These are phyloP conservation scores for Drosophila eugracilis DNA, from an alignment of 1,140 invertebrate species.

Conservation along the genomic window DNA sequence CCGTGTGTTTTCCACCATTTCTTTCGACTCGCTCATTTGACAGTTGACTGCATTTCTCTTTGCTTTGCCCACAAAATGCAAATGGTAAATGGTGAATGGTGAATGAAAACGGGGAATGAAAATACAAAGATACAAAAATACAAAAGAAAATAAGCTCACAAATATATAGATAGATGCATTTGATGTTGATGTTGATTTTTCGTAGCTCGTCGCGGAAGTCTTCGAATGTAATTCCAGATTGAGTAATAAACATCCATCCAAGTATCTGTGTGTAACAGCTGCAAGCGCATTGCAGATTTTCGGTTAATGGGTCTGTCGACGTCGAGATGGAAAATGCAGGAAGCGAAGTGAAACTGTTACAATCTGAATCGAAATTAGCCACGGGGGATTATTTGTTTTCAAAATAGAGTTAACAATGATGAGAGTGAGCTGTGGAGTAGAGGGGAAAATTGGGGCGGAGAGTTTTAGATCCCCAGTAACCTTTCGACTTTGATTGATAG, in stretches of 20 bases:
- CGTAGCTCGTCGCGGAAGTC: slow-evolving; percentile 68
- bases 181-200: slow-evolving; percentile 33
- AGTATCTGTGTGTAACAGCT: slow-evolving; percentile 63
- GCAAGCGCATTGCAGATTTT: slow-evolving; percentile 68
- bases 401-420: slow-evolving; percentile 44
- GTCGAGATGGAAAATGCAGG: slow-evolving; percentile 55
- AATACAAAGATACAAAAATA: slow-evolving; percentile 19
- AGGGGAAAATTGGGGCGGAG: background rate
- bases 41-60: slow-evolving; percentile 68
- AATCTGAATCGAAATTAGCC: slow-evolving; percentile 59
- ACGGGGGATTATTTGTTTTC: slow-evolving; percentile 44
- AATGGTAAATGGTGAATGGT: slow-evolving; percentile 27
- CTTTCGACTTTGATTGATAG: slow-evolving; percentile 19
- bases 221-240: slow-evolving; percentile 69
- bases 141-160: slow-evolving; percentile 32
- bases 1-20: slow-evolving; percentile 41
- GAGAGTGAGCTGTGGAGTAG: background rate
- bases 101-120: too few relatives aligned
- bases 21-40: slow-evolving; percentile 50
- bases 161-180: slow-evolving; percentile 42
- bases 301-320: slow-evolving; percentile 72
- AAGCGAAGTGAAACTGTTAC: slow-evolving; percentile 68
- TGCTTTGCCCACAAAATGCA: slow-evolving; percentile 25
- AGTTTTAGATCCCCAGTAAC: background rate
- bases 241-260: slow-evolving; percentile 72